Evolutionary conservation across 1,140 invertebrate genomes (phyloP).

Genomic region (Eumaeus atala): DNA sequence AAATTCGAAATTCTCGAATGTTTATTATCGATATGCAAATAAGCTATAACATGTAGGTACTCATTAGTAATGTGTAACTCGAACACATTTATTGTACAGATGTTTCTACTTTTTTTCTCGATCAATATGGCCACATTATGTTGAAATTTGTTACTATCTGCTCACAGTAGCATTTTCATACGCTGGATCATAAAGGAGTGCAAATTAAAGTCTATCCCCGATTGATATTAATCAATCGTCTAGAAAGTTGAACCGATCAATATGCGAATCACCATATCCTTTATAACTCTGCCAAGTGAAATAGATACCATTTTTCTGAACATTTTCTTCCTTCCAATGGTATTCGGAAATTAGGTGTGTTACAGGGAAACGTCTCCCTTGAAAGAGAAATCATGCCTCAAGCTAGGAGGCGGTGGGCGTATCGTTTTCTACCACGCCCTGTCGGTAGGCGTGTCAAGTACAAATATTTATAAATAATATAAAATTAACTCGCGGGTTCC

Average conservation of each 20-base stretch:
- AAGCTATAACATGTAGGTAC: too few relatives aligned
- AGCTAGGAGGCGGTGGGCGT: slow-evolving; percentile 56
- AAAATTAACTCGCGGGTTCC: slow-evolving; percentile 5
- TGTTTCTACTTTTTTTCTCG: too few relatives aligned
- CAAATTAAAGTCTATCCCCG: slow-evolving; percentile 25
- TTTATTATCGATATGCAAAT: too few relatives aligned
- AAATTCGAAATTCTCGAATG: too few relatives aligned
- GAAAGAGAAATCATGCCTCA: slow-evolving; percentile 38
- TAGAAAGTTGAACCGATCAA: slow-evolving; percentile 65
- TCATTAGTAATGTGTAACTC: too few relatives aligned
- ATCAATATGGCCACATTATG: too few relatives aligned
- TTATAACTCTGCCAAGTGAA: slow-evolving; percentile 37
- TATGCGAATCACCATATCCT: slow-evolving; percentile 52
- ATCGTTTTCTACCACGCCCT: slow-evolving; percentile 41
- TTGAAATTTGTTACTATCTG: too few relatives aligned
- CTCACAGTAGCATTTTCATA: too few relatives aligned
- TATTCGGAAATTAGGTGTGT: slow-evolving; percentile 44
- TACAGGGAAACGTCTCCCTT: slow-evolving; percentile 48
- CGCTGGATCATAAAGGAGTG: slow-evolving; percentile 1
- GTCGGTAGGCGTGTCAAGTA: slow-evolving; percentile 40
- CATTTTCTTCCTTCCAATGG: slow-evolving; percentile 26
- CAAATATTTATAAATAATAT: slow-evolving; percentile 24
- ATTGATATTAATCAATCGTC: slow-evolving; percentile 60
- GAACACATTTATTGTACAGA: too few relatives aligned
- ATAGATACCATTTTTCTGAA: slow-evolving; percentile 28